Percentiles rank a stretch among this genome's conserved stretches.
Conservation (phyloP, 2,113 vertebrate genomes). For the Melanostigma gelatinosum region DNA sequence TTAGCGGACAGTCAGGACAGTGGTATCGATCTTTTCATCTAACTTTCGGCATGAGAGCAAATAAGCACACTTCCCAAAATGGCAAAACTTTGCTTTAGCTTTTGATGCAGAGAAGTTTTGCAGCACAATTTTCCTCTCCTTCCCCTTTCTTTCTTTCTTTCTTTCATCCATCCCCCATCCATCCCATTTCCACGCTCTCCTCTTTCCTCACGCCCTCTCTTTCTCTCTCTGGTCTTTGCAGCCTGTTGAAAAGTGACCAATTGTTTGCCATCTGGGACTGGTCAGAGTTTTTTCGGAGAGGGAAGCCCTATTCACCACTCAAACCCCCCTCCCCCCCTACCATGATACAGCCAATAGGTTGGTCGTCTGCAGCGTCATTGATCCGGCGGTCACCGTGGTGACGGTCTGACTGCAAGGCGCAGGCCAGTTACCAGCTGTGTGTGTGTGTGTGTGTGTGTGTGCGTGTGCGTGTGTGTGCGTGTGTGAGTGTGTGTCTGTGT, state of each 20-base stretch:
- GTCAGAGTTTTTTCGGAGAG: slow-evolving; percentile 63
- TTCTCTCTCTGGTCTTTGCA: slow-evolving; percentile 32
- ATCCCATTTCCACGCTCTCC: background rate
- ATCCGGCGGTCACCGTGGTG: slow-evolving; percentile 75
- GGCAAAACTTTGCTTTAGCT: background rate
- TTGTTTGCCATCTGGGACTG: slow-evolving; percentile 77
- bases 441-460: slow-evolving; percentile 52
- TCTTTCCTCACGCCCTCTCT: slow-evolving; percentile 3
- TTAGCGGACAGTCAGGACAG: background rate
- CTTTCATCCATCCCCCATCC: background rate
- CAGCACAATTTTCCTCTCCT: background rate
- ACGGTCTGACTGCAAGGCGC: slow-evolving; percentile 69
- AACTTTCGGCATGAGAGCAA: background rate
- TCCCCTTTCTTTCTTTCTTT: background rate
- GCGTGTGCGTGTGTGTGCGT: slow-evolving; percentile 47
- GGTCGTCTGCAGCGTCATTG: slow-evolving; percentile 73
- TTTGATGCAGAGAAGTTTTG: background rate
- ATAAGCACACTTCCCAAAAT: background rate
- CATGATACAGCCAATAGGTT: slow-evolving; percentile 54
- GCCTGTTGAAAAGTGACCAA: slow-evolving; percentile 64
- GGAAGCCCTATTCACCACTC: slow-evolving; percentile 62
- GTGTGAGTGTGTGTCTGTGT: slow-evolving; percentile 49
- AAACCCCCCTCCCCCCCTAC: background rate
- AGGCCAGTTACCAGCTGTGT: slow-evolving; percentile 78
- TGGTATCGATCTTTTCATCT: background rate